Evolutionary conservation across 2,888 invertebrate species (phyloP), one percentile per base, ranked within the genome.

Genomic region (Cephus nigrinus): DNA sequence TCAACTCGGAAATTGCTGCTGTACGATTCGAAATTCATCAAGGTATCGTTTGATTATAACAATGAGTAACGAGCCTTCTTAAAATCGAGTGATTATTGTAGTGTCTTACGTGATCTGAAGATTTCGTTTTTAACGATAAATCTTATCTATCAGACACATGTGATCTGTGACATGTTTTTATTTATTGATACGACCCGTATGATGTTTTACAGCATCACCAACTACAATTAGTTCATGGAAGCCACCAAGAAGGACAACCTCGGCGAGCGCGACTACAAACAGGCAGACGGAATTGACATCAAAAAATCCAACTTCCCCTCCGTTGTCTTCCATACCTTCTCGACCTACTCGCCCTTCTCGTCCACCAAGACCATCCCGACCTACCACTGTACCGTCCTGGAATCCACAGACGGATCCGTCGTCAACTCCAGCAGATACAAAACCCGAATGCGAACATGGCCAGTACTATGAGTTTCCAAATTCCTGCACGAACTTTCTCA

Each of bases 401-500:
- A 81, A 71, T 78, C 80, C 74, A 84, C 80, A 82, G 68, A 68
- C 75, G 3, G 74, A 77, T 11, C 69, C 79, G 69, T 33, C 73
- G 35, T 23, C 55, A 23, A 55, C 23, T 68, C 78, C 86, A 1
- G 84, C 81, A 4, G 80, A 84, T 55, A 9, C 55, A 4, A 82
- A 80, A 23, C 85, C 88, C 0, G 82, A 85, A 4, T 97, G 97
- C 88, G 92, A 92, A n/a, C 94, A 94, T 68, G 97, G 96, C 0
- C 94, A 95, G 12, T 97, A 96, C 89, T 96, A 96, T 87, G 92
- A 95, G 0, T 96, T 96, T 86, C 94, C 95, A 0, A 93, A 94
- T 75, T 91, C 92, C 1, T 97, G 97, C 86, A 94, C 94, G 77
- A 94, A 94, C 85, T 97, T 96, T 91, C 95, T 95, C 86, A 94